Percentiles rank a stretch among this genome's conserved stretches.
Evolutionary conservation across 2,888 invertebrate species (phyloP).

Genomic region (Parasteatoda lunata): DNA sequence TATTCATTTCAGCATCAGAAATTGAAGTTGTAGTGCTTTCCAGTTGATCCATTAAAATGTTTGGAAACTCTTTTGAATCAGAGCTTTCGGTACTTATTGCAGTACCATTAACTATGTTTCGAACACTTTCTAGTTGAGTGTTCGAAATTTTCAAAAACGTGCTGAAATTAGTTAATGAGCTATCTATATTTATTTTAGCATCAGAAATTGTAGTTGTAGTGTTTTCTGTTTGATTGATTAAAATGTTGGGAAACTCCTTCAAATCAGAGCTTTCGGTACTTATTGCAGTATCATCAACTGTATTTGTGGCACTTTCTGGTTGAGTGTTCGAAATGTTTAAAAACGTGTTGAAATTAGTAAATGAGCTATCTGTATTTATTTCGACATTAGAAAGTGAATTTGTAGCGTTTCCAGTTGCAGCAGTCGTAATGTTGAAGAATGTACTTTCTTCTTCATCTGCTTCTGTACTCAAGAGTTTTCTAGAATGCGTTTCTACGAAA

Average conservation of each 20-base stretch:
- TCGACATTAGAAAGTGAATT: not conserved
- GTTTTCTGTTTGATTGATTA: not conserved
- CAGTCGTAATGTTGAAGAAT: not conserved
- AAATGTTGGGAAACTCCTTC: not conserved
- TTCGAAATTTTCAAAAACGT: no score
- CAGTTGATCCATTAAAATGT: not conserved
- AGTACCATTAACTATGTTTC: no score
- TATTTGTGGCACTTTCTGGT: no score
- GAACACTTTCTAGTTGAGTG: no score
- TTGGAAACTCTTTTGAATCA: not conserved
- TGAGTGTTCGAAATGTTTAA: no score
- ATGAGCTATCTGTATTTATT: not conserved
- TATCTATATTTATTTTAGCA: not conserved
- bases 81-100: not conserved
- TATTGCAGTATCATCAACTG: no score
- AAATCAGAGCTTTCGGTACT: not conserved
- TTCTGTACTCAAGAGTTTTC: conserved; percentile 22
- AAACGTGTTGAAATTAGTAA: no score
- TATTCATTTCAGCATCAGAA: not conserved
- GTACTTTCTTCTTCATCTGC: no score
- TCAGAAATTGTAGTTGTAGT: not conserved
- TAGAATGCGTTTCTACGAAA: not conserved
- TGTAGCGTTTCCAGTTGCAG: no score
- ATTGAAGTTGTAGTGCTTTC: not conserved
- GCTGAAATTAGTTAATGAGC: no score